Conservation (phyloP, 2,797 vertebrate species). For the Apogon talboti region DNA sequence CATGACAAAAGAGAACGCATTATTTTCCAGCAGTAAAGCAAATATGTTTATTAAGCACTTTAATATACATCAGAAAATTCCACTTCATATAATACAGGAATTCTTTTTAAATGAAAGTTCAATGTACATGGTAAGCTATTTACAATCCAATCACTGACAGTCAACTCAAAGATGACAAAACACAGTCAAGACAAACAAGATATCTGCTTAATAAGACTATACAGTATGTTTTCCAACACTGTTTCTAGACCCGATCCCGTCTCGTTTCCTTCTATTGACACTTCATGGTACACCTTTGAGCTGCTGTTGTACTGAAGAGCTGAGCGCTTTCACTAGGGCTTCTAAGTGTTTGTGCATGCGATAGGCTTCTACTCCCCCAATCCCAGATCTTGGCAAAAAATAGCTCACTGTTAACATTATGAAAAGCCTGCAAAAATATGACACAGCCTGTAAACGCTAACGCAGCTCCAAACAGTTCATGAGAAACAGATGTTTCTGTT, state of each 20-base stretch:
- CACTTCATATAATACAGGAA: conserved; percentile 97
- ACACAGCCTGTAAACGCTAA: conserved; percentile 76
- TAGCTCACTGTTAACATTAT: conserved; percentile 75
- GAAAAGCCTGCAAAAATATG: conserved; percentile 79
- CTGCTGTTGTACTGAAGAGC: conserved; percentile 61
- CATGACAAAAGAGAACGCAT: conserved; percentile 3
- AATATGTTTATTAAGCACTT: conserved; percentile 99
- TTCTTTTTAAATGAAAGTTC: conserved; percentile 94
- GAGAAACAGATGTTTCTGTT: conserved; percentile 80
- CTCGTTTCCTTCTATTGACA: conserved; percentile 63
- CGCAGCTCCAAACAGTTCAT: conserved; percentile 63
- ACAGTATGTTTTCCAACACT: conserved; percentile 76
- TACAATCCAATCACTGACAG: conserved; percentile 88
- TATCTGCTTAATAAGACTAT: conserved; percentile 75
- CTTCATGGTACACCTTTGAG: conserved; percentile 59
- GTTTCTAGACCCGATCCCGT: conserved; percentile 65
- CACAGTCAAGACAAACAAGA: conserved; percentile 84
- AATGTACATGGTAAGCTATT: conserved; percentile 98
- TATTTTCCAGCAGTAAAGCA: conserved; percentile 93
- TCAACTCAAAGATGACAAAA: conserved; percentile 75
- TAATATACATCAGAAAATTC: conserved; percentile 96
- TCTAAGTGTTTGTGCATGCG: conserved; percentile 72
- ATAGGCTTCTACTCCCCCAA: conserved; percentile 52
- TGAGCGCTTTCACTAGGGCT: conserved; percentile 64
- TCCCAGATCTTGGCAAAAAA: conserved; percentile 67